Percentiles rank a stretch among this genome's conserved stretches.
phyloP scores from a whole-genome alignment of 2,888 invertebrate genomes.

The Leptarthrus brevirostris region DNA sequence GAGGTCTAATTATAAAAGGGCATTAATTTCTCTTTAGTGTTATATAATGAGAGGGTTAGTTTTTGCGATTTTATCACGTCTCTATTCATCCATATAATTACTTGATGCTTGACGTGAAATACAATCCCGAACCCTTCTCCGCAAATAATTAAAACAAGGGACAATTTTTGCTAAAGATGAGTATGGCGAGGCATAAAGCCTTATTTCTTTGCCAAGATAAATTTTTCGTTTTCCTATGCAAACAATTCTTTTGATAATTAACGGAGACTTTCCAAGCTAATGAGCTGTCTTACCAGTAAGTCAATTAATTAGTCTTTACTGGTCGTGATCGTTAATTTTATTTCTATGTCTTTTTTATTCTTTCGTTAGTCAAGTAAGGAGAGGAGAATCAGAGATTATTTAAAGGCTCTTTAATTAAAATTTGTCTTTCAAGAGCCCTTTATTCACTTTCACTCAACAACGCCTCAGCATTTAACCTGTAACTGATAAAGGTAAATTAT shows the following conservation, averaged over 20 bases:
- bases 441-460: too few relatives aligned
- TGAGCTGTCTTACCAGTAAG: not conserved
- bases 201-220: not conserved
- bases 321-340: not conserved
- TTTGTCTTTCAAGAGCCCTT: too few relatives aligned
- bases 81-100: slow-evolving; percentile 22
- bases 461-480: too few relatives aligned
- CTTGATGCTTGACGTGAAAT: slow-evolving; percentile 8
- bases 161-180: not conserved
- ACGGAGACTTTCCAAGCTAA: not conserved
- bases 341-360: not conserved
- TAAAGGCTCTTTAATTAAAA: too few relatives aligned
- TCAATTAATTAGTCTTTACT: slow-evolving; percentile 5
- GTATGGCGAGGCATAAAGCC: not conserved
- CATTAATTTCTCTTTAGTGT: slow-evolving; percentile 43
- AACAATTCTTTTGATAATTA: not conserved
- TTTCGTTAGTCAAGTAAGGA: too few relatives aligned
- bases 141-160: not conserved
- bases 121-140: slow-evolving; percentile 18
- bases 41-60: slow-evolving; percentile 43
- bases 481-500: too few relatives aligned
- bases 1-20: slow-evolving; percentile 42
- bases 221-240: not conserved
- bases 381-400: too few relatives aligned
- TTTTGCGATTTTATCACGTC: slow-evolving; percentile 42